A percentile compares a stretch with the other conserved stretches of the same genome.
phyloP scores from a whole-genome alignment of 2,797 vertebrate genomes.

The Poecile montanus region DNA sequence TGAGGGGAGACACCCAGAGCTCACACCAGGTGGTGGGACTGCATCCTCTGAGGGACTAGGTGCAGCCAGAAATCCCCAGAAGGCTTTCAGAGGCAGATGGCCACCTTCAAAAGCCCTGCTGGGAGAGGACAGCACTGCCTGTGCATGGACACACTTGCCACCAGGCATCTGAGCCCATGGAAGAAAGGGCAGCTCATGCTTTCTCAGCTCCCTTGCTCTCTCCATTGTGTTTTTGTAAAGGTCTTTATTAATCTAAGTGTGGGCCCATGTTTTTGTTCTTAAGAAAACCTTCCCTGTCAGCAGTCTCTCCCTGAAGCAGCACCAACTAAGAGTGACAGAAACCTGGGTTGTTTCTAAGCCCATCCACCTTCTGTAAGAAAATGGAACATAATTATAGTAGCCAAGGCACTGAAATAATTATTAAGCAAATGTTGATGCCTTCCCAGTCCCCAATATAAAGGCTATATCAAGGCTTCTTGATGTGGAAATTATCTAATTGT shows the following conservation, averaged over 20 bases:
- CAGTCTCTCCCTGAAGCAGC: neutral
- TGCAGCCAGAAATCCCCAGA: neutral
- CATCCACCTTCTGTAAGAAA: neutral
- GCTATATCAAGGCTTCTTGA: neutral
- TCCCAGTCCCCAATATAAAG: neutral
- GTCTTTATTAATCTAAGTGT: slow-evolving; percentile 32
- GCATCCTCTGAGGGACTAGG: neutral
- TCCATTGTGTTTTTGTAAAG: neutral
- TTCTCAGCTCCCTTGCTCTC: neutral
- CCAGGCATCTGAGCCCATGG: rapidly evolving
- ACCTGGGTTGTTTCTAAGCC: neutral
- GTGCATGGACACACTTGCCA: rapidly evolving
- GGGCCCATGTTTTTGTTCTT: neutral
- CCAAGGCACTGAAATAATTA: neutral
- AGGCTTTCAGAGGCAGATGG: neutral
- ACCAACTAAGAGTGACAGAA: neutral
- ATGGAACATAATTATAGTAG: neutral
- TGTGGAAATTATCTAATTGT: neutral
- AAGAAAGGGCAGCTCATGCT: neutral
- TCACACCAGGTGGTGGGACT: neutral
- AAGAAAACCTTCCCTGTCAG: slow-evolving; percentile 1
- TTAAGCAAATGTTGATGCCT: neutral
- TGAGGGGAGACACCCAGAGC: neutral
- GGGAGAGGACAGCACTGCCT: neutral
- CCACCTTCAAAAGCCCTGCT: neutral